These are phyloP conservation scores for Callyntrura sp. DNA, from an alignment of 2,888 invertebrate genomes.

Conservation along the genomic window DNA sequence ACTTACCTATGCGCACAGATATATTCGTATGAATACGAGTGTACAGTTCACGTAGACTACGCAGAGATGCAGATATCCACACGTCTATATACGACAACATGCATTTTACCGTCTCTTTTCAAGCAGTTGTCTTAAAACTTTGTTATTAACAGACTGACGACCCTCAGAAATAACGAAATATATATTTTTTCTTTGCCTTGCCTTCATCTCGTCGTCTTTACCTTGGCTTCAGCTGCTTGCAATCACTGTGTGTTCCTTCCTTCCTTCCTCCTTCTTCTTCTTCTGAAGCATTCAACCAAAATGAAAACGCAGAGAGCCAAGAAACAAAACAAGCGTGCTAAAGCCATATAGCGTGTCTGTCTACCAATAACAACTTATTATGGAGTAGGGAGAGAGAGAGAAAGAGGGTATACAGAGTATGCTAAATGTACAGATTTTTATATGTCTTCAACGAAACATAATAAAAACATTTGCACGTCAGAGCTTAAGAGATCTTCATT, in stretches of 20 bases:
- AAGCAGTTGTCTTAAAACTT: slow-evolving; percentile 65
- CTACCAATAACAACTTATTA: slow-evolving; percentile 25
- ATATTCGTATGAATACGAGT: too few species aligned
- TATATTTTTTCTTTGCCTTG: slow-evolving; percentile 53
- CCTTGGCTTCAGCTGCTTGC: slow-evolving; percentile 67
- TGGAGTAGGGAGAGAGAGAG: too few species aligned
- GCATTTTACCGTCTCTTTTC: slow-evolving; percentile 15
- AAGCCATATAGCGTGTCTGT: slow-evolving; percentile 32
- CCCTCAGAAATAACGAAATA: slow-evolving; percentile 67
- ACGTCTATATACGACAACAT: neutral
- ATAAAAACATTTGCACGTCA: slow-evolving; percentile 37
- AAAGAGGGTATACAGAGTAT: too few species aligned
- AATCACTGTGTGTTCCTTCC: slow-evolving; percentile 56
- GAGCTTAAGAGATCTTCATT: slow-evolving; percentile 34
- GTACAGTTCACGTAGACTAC: neutral
- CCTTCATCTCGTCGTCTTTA: slow-evolving; percentile 53
- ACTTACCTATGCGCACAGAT: too few species aligned
- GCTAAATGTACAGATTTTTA: neutral
- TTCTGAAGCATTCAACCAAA: slow-evolving; percentile 58
- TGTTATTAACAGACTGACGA: slow-evolving; percentile 69
- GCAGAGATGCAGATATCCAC: neutral
- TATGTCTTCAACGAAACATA: slow-evolving; percentile 1
- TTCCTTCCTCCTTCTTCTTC: slow-evolving; percentile 51
- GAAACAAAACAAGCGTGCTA: slow-evolving; percentile 41
- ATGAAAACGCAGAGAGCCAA: slow-evolving; percentile 43